These are phyloP conservation scores for Tympanuchus pallidicinctus DNA, from an alignment of 2,113 vertebrate genomes.

Conservation along the genomic window DNA sequence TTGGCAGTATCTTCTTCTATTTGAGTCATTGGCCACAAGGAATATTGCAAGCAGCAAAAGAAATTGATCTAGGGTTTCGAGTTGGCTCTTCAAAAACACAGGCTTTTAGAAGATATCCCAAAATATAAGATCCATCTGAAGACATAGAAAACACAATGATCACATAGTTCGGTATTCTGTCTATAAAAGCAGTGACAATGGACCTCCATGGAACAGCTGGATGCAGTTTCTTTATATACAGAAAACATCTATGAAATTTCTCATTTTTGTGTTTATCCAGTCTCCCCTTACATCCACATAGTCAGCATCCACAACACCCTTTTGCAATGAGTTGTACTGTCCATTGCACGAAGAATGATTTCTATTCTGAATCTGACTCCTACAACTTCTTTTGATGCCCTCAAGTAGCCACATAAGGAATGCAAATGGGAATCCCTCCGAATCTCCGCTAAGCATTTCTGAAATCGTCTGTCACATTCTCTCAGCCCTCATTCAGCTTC, in stretches of 20 bases:
- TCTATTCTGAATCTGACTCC: neutral
- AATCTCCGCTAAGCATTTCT: neutral
- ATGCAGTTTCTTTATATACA: neutral
- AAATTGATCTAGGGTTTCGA: neutral
- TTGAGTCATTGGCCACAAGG: neutral
- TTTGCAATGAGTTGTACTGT: neutral
- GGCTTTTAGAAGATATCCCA: neutral
- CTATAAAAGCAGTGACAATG: neutral
- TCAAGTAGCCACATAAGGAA: neutral
- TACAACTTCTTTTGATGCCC: neutral
- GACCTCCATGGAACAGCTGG: neutral
- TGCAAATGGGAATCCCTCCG: neutral
- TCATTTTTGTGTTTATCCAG: neutral
- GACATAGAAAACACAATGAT: neutral
- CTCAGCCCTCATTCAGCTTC: neutral
- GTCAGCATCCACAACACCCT: neutral
- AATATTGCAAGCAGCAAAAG: neutral
- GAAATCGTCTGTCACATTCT: neutral
- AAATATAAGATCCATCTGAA: neutral
- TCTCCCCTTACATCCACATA: neutral
- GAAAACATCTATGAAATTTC: neutral
- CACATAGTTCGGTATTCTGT: neutral
- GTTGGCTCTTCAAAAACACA: neutral
- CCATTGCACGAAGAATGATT: neutral
- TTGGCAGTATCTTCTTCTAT: neutral